Evolutionary conservation across 2,888 invertebrate species (phyloP), one percentile per base, ranked within the genome.

Genomic region (Agrilus mali): DNA sequence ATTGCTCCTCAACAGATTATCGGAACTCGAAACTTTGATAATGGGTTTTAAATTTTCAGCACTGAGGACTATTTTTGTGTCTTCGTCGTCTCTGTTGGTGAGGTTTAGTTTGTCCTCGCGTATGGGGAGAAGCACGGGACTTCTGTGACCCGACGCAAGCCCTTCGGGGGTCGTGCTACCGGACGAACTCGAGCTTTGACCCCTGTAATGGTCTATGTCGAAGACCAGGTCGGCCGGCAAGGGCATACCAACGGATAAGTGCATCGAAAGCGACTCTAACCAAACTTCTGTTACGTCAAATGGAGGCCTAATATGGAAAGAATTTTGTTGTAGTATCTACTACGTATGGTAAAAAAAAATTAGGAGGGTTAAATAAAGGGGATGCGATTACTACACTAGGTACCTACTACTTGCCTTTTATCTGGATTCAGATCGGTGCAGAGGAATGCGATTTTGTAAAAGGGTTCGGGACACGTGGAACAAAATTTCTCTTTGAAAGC

Each of bases 391-490:
- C n/a, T n/a, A n/a, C n/a, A n/a, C n/a, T n/a, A n/a, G n/a, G n/a
- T n/a, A n/a, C n/a, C n/a, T n/a, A n/a, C 15, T 41, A 46, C 52
- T 54, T 60, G 86, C 86, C 89, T 78, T 64, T 78, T 79, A 61
- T 94, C 93, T 0, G 94, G 92, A 66, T 89, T 87, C 37, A 94
- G 72, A 60, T 90, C 85, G 61, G 92, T 90, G 63, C 93, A 92
- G 20, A 88, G 70, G 65, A 93, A 92, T 33, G 94, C 92, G 51
- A 93, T 77, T 60, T 82, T 79, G 64, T 86, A 88, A 65, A 94
- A 86, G 3, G 86, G 78, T 60, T 89, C 85, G 0, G 94, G 94
- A 60, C 93, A 93, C 45, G 72, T 73, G 10, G 66, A 57, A 61
- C 93, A 93, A 68, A 90, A 94, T 65, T 87, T 86, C 53, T 88